These are phyloP conservation scores for Acrossocheilus wenchowensis DNA, from an alignment of 2,797 vertebrate genomes.

Conservation along the genomic window DNA sequence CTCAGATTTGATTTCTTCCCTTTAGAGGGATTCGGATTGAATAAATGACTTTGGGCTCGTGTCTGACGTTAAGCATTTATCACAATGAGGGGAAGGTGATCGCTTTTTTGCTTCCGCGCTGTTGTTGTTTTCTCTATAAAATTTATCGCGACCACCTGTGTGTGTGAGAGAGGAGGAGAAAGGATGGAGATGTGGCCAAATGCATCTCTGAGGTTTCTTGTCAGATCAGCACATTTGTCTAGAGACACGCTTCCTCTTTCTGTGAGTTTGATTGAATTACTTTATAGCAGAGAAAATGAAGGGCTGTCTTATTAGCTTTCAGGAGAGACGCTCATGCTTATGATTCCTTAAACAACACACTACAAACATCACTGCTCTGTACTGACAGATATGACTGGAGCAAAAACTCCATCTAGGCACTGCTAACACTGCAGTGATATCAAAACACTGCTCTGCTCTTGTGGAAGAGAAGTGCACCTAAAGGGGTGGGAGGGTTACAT, in stretches of 20 bases:
- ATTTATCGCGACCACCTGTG: constrained; percentile 6
- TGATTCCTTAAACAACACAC: constrained; percentile 75
- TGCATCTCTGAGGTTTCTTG: constrained; percentile 74
- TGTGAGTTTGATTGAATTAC: constrained; percentile 78
- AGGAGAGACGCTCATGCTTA: constrained; percentile 59
- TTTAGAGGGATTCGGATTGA: constrained; percentile 63
- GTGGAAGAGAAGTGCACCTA: background rate
- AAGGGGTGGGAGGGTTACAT: too few species aligned
- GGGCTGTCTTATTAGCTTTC: constrained; percentile 75
- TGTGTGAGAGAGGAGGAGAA: constrained; percentile 55
- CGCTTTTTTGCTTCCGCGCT: constrained; percentile 46
- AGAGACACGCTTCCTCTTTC: constrained; percentile 31
- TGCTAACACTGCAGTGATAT: background rate
- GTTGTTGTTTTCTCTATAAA: constrained; percentile 31
- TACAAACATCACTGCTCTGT: constrained; percentile 73
- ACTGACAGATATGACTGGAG: background rate
- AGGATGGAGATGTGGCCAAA: constrained; percentile 71
- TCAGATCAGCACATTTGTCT: constrained; percentile 76
- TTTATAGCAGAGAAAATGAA: constrained; percentile 69
- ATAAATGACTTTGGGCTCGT: constrained; percentile 71
- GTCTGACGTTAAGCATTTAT: constrained; percentile 69
- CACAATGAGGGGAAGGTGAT: constrained; percentile 65
- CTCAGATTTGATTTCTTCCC: constrained; percentile 65
- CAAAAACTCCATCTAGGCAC: background rate
- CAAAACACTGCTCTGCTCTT: background rate